Base-by-base conservation (phyloP, 2,113 vertebrate genomes). In the Siniperca knerii region DNA sequence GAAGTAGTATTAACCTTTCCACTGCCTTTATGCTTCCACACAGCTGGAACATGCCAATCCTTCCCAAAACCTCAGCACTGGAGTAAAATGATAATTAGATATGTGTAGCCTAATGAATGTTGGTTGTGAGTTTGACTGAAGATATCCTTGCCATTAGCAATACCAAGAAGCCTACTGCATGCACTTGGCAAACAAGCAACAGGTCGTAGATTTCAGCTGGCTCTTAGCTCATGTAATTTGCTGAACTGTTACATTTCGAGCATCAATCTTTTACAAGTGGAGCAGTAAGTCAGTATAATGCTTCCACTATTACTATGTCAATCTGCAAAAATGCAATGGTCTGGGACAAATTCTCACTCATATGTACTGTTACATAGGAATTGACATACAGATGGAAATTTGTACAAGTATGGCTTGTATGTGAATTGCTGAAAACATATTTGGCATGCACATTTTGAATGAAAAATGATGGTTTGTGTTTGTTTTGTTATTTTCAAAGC, bases 51-150 rank as follows among this genome's bases (percentile, higher is more conserved):
- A 71, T 25, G 10, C n/a, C 35, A 79, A 9, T 60, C 33, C 21
- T 25, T 12, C 23, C 16, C 37, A 55, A 50, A 57, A 42, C 65
- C 11, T 37, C 9, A 16, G 35, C 12, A 37, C 1, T 60, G 15
- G 1, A 42, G 21, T 66, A 5, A 35, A 37, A 8, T 64, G 13
- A 25, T 57, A 75, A 69, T 60, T 40, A 64, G 37, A 78, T 44
- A 33, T 25, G 21, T 72, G 61, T 68, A 74, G 8, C 29, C 37
- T 15, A 67, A 10, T 20, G 54, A 54, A 12, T 50, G 71, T 20
- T 60, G 8, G 23, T 84, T 75, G 13, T n/a, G 33, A 12, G 16
- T 81, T 82, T 78, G 62, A 78, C 2, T 75, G 29, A 68, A 44
- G 11, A 44, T 61, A 7, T 55, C 16, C 50, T 68, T 46, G 15